Evolutionary conservation across 2,113 vertebrate genomes (phyloP).

Genomic region (Noctilio leporinus): DNA sequence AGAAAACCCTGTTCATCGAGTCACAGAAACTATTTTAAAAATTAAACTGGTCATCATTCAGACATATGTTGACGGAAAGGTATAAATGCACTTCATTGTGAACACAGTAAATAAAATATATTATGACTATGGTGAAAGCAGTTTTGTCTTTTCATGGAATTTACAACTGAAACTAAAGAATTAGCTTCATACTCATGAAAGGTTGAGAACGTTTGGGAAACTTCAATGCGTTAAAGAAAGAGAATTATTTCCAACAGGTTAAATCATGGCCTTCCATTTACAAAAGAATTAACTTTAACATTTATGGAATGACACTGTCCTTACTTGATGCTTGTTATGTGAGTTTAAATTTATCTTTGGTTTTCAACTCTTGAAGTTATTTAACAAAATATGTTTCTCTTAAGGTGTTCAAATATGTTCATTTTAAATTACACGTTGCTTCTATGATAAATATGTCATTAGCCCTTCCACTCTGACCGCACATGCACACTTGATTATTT

Average conservation of each 20-base stretch:
- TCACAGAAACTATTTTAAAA: not conserved
- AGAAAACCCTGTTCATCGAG: not conserved
- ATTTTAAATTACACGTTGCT: constrained; percentile 24
- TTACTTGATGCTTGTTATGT: not conserved
- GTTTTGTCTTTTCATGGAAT: not conserved
- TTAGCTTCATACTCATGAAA: not conserved
- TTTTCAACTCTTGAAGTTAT: constrained; percentile 15
- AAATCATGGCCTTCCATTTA: not conserved
- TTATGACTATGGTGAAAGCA: not conserved
- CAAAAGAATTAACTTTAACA: not conserved
- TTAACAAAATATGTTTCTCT: constrained; percentile 24
- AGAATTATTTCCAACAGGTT: not conserved
- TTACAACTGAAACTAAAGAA: not conserved
- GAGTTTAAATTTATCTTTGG: constrained; percentile 2
- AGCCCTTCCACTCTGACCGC: not conserved
- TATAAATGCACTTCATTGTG: not conserved
- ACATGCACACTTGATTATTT: not conserved
- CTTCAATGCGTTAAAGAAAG: not conserved
- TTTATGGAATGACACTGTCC: not conserved
- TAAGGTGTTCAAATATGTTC: not conserved
- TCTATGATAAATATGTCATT: constrained; percentile 32
- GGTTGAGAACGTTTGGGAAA: not conserved
- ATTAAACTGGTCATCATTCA: not conserved
- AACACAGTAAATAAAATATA: not conserved
- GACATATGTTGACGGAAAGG: not conserved